These are phyloP conservation scores for Lycodopsis pacificus DNA, from an alignment of 2,797 vertebrate species.

Conservation along the genomic window DNA sequence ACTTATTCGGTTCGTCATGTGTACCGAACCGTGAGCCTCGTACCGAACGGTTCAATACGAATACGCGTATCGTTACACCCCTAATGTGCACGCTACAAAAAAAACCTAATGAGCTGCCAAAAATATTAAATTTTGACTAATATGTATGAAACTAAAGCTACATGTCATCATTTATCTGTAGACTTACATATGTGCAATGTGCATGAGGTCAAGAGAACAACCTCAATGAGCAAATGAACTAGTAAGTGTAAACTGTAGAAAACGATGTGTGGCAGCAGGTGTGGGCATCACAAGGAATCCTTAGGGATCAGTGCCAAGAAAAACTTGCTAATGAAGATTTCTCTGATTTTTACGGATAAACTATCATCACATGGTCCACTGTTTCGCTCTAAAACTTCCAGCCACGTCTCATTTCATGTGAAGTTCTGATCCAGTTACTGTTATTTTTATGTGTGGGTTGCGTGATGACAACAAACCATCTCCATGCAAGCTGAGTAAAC, in stretches of 20 bases:
- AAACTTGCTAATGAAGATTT: background rate
- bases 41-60: too few species aligned
- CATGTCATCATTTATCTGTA: background rate
- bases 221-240: background rate
- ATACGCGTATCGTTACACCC: too few species aligned
- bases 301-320: background rate
- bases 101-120: background rate
- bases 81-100: background rate
- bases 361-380: background rate
- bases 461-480: background rate
- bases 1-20: too few species aligned
- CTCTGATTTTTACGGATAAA: background rate
- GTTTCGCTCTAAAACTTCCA: background rate
- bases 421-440: background rate
- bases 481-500: background rate
- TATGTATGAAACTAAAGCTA: background rate
- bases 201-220: background rate
- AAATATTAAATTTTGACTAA: background rate
- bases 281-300: background rate
- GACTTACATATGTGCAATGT: rapidly evolving
- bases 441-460: background rate
- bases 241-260: background rate
- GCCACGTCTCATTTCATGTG: background rate
- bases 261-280: background rate
- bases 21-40: too few species aligned